Base-by-base conservation (phyloP, 2,888 invertebrate genomes). In the Aphodius sticticus region DNA sequence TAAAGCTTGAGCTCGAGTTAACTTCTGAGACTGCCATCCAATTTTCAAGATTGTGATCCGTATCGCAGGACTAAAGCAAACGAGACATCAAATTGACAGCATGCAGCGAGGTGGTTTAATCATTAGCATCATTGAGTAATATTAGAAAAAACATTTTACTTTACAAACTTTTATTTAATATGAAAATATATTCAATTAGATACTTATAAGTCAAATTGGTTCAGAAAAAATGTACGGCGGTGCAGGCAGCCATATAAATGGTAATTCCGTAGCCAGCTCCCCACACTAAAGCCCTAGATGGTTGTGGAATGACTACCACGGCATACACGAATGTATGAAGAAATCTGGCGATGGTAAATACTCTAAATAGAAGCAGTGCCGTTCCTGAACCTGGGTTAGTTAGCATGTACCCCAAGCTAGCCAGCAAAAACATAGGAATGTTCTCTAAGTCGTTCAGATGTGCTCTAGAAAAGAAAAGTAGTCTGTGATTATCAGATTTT, bases 401-500 rank as follows among this genome's bases (percentile, higher is more conserved):
- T 36, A 92, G 89, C 79, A 93, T 86, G 88, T 93, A 95, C 79
- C 93, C 86, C 6, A 92, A 90, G 6, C 91, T 92, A 38, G 93
- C 87, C 14, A 93, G 84, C 86, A 93, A 90, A 86, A 94, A 95
- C 0, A 92, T 90, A 0, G 93, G 91, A 78, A 95, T 94, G 87
- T 94, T 95, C 88, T 95, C 95, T 87, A 95, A 86, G 86, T 95
- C 95, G 85, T 95, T 95, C 84, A 92, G 89, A 86, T 95, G 94
- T 12, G 93, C 94, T 84, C 94, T 94, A 71, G 4, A 76, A 81
- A 15, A 6, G 71, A 36, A 69, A 76, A 16, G 1, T 6, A 35
- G 69, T 75, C 0, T 15, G 37, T 12, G 1, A 70, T 71, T 9
- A 6, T 14, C 69, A 77, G 36, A 16, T 70, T 16, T 16, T 36